Conservation (phyloP, 2,797 vertebrate genomes). For the Sitta carolinensis region DNA sequence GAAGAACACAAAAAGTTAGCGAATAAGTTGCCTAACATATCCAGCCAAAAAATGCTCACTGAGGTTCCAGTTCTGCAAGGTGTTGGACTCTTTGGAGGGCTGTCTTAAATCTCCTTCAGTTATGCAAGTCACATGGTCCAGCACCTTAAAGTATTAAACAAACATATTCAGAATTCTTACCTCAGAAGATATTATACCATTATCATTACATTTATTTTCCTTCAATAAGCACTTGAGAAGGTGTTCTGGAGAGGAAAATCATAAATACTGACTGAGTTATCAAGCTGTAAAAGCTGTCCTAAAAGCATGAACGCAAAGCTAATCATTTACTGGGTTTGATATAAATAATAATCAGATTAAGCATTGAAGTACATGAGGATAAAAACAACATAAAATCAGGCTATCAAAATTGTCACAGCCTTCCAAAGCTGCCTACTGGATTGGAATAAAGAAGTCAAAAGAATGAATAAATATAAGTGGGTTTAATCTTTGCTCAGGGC, state of each 20-base stretch:
- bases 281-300: not conserved
- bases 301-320: not conserved
- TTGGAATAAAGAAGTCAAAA: not conserved
- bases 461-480: not conserved
- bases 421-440: not conserved
- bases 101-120: not conserved
- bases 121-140: not conserved
- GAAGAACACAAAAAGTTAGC: not conserved
- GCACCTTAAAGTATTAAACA: not conserved
- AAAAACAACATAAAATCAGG: not conserved
- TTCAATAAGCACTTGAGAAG: not conserved
- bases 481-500: not conserved
- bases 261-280: not conserved
- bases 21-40: not conserved
- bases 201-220: not conserved
- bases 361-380: not conserved
- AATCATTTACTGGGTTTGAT: not conserved
- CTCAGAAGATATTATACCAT: not conserved
- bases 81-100: not conserved
- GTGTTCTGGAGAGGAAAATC: not conserved
- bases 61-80: not conserved
- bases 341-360: conserved; percentile 43
- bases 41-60: not conserved
- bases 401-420: conserved; percentile 33
- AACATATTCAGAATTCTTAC: not conserved